Conservation (phyloP, 1,140 invertebrate species). For the Aphis gossypii region DNA sequence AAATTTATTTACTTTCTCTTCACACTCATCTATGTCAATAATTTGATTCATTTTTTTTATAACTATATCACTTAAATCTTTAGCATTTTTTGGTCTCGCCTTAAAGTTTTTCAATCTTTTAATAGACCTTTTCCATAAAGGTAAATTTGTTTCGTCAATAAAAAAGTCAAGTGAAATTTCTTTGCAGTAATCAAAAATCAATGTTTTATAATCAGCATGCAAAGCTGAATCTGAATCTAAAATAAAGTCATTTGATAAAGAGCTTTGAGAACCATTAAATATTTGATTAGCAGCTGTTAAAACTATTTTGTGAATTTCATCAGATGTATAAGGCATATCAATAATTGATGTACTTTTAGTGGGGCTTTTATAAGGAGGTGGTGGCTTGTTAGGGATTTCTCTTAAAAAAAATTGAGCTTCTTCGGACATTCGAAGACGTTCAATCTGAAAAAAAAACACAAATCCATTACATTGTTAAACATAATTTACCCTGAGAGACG, state of each 20-base stretch:
- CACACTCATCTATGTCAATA: conserved; percentile 22
- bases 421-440: not conserved
- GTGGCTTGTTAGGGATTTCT: conserved; percentile 50
- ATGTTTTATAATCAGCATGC: conserved; percentile 16
- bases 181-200: conserved; percentile 51
- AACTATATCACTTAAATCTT: conserved; percentile 30
- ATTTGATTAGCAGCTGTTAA: not conserved
- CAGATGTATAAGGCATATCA: not conserved
- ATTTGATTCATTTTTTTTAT: not conserved
- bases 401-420: not conserved
- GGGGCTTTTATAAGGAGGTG: conserved; percentile 38
- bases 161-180: not conserved
- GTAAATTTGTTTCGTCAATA: not conserved
- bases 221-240: not conserved
- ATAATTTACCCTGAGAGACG: not conserved
- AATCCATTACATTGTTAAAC: not conserved
- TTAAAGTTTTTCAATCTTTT: not conserved
- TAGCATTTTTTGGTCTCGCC: not conserved
- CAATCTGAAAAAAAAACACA: conserved; percentile 22
- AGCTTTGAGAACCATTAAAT: not conserved
- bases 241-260: conserved; percentile 10
- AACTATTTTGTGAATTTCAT: conserved; percentile 7
- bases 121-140: conserved; percentile 27
- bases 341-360: not conserved
- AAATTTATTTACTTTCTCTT: conserved; percentile 48